Percentiles rank a stretch among this genome's conserved stretches.
These are phyloP conservation scores for Coleophora flavipennella DNA, from an alignment of 2,888 invertebrate species.

Conservation along the genomic window DNA sequence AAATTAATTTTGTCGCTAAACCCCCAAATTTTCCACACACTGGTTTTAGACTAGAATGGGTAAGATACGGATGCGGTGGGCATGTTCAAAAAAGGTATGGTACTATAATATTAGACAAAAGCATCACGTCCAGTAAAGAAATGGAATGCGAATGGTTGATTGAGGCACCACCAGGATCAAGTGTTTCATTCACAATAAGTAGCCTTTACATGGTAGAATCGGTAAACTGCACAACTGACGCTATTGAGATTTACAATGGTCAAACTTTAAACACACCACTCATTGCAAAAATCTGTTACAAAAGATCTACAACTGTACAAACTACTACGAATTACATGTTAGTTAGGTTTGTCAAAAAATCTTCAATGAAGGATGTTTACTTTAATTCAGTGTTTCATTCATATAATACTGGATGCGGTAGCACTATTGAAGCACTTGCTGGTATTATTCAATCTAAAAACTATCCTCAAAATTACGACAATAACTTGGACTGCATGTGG, in stretches of 20 bases:
- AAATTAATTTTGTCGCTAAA: constrained; percentile 75
- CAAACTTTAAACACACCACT: constrained; percentile 69
- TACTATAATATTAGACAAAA: constrained; percentile 76
- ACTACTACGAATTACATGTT: constrained; percentile 80
- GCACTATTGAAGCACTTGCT: constrained; percentile 68
- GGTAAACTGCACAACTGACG: constrained; percentile 75
- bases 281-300: constrained; percentile 75
- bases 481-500: constrained; percentile 85
- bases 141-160: constrained; percentile 85
- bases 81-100: constrained; percentile 70
- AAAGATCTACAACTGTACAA: constrained; percentile 52
- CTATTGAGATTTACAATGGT: constrained; percentile 78
- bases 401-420: constrained; percentile 79
- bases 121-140: constrained; percentile 67
- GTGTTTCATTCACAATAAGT: constrained; percentile 76
- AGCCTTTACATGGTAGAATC: constrained; percentile 75
- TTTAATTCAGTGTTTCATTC: constrained; percentile 65
- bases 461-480: constrained; percentile 86
- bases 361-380: constrained; percentile 73
- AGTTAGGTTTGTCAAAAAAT: constrained; percentile 76
- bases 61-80: constrained; percentile 82
- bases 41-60: constrained; percentile 90
- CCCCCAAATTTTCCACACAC: constrained; percentile 63
- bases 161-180: constrained; percentile 75
- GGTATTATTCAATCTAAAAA: constrained; percentile 85